Percentiles rank a stretch among this genome's conserved stretches.
Evolutionary conservation across 2,888 invertebrate genomes (phyloP).

Genomic region (Anarsia innoxiella): DNA sequence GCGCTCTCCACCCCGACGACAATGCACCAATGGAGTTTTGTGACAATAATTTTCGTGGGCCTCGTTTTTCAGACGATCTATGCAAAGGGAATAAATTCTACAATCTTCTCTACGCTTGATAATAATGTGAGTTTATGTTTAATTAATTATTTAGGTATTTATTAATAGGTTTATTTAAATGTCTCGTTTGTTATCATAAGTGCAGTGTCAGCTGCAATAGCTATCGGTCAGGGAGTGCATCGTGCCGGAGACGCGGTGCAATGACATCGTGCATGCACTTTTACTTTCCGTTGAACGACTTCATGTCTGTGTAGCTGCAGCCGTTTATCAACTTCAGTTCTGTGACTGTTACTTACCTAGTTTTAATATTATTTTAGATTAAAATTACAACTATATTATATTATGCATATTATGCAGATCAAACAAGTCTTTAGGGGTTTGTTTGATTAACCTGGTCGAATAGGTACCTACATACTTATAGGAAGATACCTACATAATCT

Average conservation of each 20-base stretch:
- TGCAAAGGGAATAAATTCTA: conserved; percentile 46
- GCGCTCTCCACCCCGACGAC: conserved; percentile 43
- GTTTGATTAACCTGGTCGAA: too few relatives aligned
- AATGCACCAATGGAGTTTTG: conserved; percentile 69
- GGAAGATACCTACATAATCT: too few relatives aligned
- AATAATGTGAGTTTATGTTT: conserved; percentile 53
- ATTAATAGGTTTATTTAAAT: too few relatives aligned
- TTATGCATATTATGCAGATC: too few relatives aligned
- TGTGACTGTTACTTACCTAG: too few relatives aligned
- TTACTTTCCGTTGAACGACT: conserved; percentile 58
- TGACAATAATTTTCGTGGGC: conserved; percentile 56
- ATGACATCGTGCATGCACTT: conserved; percentile 53
- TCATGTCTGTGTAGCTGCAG: too few relatives aligned
- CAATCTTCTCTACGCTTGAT: conserved; percentile 36
- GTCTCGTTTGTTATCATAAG: neutral
- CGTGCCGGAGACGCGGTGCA: conserved; percentile 35
- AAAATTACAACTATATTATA: too few relatives aligned
- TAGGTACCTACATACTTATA: too few relatives aligned
- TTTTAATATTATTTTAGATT: too few relatives aligned
- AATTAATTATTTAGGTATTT: too few relatives aligned
- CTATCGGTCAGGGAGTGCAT: conserved; percentile 33
- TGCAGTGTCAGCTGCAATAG: too few relatives aligned
- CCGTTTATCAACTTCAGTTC: neutral
- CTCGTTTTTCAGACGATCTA: conserved; percentile 34
- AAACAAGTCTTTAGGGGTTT: too few relatives aligned